Conservation (phyloP, 2,797 vertebrate species). For the Melanotaenia parkinsoni region DNA sequence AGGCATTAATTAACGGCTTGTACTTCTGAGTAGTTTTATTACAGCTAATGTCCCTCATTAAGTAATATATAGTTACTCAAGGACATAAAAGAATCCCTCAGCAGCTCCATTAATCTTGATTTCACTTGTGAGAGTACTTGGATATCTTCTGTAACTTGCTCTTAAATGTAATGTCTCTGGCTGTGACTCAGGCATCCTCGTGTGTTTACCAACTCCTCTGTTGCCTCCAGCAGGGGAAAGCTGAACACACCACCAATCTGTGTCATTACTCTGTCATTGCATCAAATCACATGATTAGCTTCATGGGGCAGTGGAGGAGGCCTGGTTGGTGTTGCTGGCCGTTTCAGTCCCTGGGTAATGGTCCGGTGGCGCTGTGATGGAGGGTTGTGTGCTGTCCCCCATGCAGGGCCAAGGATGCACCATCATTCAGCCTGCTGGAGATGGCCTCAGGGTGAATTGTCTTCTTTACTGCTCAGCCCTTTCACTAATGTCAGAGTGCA, state of each 20-base stretch:
- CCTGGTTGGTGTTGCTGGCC: conserved; percentile 65
- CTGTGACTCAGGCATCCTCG: conserved; percentile 46
- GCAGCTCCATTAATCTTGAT: conserved; percentile 85
- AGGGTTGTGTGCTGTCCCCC: conserved; percentile 81
- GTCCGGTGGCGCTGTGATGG: conserved; percentile 82
- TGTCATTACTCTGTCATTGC: conserved; percentile 86
- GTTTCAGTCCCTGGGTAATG: conserved; percentile 80
- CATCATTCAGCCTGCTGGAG: conserved; percentile 81
- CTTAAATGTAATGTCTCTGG: conserved; percentile 54
- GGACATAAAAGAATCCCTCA: conserved; percentile 83
- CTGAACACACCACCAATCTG: conserved; percentile 85
- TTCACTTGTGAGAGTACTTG: conserved; percentile 82
- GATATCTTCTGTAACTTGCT: conserved; percentile 69
- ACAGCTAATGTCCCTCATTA: conserved; percentile 87
- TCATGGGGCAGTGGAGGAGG: conserved; percentile 80
- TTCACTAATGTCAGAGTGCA: conserved; percentile 55
- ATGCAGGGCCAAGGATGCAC: conserved; percentile 81
- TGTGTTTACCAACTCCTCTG: conserved; percentile 70
- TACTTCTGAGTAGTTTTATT: conserved; percentile 87
- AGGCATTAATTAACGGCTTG: conserved; percentile 85
- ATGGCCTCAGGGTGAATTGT: conserved; percentile 79
- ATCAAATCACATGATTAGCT: conserved; percentile 90
- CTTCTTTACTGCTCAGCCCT: conserved; percentile 73
- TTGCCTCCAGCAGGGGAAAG: conserved; percentile 74
- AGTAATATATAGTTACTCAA: conserved; percentile 85